Evolutionary conservation across 2,797 vertebrate genomes (phyloP).

Genomic region (Gobionotothen gibberifrons): DNA sequence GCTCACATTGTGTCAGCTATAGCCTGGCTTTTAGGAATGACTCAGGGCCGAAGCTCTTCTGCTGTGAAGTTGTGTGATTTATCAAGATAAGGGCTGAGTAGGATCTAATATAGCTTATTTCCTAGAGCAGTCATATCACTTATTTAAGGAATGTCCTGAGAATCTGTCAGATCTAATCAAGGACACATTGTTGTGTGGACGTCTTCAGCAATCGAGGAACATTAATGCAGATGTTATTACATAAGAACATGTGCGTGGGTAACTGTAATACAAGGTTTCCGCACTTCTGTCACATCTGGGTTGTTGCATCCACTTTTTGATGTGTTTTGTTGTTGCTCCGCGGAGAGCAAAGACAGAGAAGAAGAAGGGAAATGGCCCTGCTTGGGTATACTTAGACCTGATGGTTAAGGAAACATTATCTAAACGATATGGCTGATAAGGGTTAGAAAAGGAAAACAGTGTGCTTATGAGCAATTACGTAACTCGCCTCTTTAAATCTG

Average conservation of each 20-base stretch:
- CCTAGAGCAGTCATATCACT: constrained; percentile 20
- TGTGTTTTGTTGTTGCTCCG: constrained; percentile 30
- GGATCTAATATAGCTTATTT: constrained; percentile 3
- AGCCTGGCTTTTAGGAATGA: constrained; percentile 35
- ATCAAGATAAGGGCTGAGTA: constrained; percentile 52
- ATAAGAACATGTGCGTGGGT: constrained; percentile 26
- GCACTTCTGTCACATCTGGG: constrained; percentile 49
- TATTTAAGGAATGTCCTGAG: not conserved
- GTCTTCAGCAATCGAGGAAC: constrained; percentile 12
- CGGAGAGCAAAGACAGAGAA: constrained; percentile 22
- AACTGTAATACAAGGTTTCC: constrained; percentile 17
- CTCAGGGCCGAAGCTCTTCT: constrained; percentile 24
- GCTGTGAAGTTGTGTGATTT: constrained; percentile 28
- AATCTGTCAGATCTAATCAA: constrained; percentile 44
- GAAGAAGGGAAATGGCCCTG: constrained; percentile 50
- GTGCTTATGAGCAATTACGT: constrained; percentile 39
- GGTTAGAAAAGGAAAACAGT: constrained; percentile 50
- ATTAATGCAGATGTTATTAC: constrained; percentile 14
- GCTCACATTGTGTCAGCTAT: constrained; percentile 14
- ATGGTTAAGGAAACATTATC: constrained; percentile 63
- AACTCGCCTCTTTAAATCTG: constrained; percentile 41
- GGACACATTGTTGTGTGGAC: constrained; percentile 12
- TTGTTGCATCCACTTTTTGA: constrained; percentile 29
- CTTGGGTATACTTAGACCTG: constrained; percentile 58
- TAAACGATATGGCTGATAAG: constrained; percentile 56